These are phyloP conservation scores for Beaufortia kweichowensis DNA, from an alignment of 2,113 vertebrate genomes.

Conservation along the genomic window DNA sequence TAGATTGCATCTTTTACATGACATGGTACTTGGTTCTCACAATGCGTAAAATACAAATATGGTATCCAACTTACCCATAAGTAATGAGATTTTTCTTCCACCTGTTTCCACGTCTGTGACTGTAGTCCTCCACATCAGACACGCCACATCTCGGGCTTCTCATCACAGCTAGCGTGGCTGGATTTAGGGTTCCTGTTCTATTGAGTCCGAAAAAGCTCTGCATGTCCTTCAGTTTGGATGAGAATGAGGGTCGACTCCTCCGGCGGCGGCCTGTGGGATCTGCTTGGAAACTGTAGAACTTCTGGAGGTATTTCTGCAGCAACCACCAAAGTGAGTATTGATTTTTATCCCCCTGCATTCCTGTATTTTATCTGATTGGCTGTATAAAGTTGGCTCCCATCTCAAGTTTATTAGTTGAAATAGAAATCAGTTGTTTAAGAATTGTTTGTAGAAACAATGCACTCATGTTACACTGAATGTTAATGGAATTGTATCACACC, in stretches of 20 bases:
- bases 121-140: slow-evolving; percentile 73
- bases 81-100: slow-evolving; percentile 74
- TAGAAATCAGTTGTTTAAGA: no score
- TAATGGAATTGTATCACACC: not conserved
- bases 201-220: slow-evolving; percentile 75
- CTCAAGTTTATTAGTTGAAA: not conserved
- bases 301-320: slow-evolving; percentile 71
- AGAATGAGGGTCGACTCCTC: slow-evolving; percentile 63
- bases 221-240: slow-evolving; percentile 75
- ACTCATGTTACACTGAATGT: not conserved
- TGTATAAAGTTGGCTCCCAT: not conserved
- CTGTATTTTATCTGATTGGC: slow-evolving; percentile 9
- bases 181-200: slow-evolving; percentile 67
- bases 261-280: slow-evolving; percentile 61
- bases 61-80: slow-evolving; percentile 69
- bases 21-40: not conserved
- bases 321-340: not conserved
- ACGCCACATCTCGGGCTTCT: slow-evolving; percentile 72
- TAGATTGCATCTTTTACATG: slow-evolving; percentile 5
- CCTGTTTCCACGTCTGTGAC: slow-evolving; percentile 56
- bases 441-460: not conserved
- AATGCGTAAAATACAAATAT: not conserved
- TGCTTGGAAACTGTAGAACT: slow-evolving; percentile 66
- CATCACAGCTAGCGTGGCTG: slow-evolving; percentile 69
- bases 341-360: not conserved